Evolutionary conservation across 2,797 vertebrate species (phyloP).

Genomic region (Schizothorax lantsangensis): DNA sequence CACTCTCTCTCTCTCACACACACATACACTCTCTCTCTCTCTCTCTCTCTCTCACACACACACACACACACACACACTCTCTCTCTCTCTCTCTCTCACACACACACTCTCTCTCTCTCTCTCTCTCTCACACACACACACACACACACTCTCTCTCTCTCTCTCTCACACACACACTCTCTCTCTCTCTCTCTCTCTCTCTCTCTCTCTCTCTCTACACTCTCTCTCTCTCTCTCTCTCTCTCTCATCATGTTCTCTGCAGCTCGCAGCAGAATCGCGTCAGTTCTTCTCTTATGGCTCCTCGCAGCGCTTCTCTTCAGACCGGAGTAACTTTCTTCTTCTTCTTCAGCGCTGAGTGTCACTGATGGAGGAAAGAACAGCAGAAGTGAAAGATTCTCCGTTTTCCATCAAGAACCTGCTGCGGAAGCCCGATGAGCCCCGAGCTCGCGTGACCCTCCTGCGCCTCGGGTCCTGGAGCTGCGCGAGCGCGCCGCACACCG

Average conservation of each 20-base stretch:
- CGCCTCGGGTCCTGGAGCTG: slow-evolving; percentile 76
- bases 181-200: background rate
- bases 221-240: background rate
- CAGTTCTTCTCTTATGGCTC: background rate
- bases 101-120: background rate
- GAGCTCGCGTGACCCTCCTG: slow-evolving; percentile 82
- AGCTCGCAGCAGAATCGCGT: background rate
- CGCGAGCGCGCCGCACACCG: slow-evolving; percentile 82
- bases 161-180: background rate
- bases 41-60: too few relatives aligned
- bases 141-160: too few relatives aligned
- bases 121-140: background rate
- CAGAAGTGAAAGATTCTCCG: slow-evolving; percentile 89
- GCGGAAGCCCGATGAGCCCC: slow-evolving; percentile 83
- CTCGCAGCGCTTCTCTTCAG: background rate
- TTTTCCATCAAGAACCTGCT: slow-evolving; percentile 97
- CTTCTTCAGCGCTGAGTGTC: background rate
- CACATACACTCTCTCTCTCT: too few relatives aligned
- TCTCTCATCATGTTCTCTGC: background rate
- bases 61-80: background rate
- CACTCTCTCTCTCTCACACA: too few relatives aligned
- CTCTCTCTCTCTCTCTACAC: background rate
- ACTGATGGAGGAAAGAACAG: slow-evolving; percentile 89
- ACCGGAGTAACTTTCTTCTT: background rate
- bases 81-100: background rate